Conservation (phyloP, 1,140 invertebrate species). For the Ladona fulva region DNA sequence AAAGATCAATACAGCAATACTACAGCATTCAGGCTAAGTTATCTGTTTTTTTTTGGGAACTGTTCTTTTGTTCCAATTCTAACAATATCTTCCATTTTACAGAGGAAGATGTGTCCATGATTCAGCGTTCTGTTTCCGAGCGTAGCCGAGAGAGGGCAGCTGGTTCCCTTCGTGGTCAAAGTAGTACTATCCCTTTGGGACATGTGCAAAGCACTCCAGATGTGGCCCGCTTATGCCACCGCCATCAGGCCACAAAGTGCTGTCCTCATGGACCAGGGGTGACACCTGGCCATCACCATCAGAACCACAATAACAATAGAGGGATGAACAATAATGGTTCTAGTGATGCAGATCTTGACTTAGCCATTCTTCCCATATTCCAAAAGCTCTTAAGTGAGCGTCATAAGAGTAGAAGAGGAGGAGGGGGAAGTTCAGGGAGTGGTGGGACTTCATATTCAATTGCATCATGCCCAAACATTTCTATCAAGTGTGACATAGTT, state of each 20-base stretch:
- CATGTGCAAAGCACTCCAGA: constrained; percentile 11
- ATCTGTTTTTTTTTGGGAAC: too few relatives aligned
- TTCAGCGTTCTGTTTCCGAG: constrained; percentile 45
- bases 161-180: neutral
- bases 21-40: too few relatives aligned
- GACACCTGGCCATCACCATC: constrained; percentile 22
- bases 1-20: too few relatives aligned
- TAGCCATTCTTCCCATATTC: constrained; percentile 81
- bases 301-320: constrained; percentile 18
- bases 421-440: neutral
- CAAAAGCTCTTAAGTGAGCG: constrained; percentile 78
- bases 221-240: constrained; percentile 28
- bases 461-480: constrained; percentile 85
- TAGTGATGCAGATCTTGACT: constrained; percentile 69
- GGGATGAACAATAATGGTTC: constrained; percentile 47
- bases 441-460: constrained; percentile 46
- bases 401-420: constrained; percentile 48
- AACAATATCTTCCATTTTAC: constrained; percentile 13
- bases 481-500: constrained; percentile 91
- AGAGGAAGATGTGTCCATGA: constrained; percentile 36
- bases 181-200: neutral
- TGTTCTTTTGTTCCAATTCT: too few relatives aligned
- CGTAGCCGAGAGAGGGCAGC: constrained; percentile 32
- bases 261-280: neutral
- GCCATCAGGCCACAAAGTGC: constrained; percentile 16